These are phyloP conservation scores for Syndactyla subalaris DNA, from an alignment of 2,797 vertebrate species.

Conservation along the genomic window DNA sequence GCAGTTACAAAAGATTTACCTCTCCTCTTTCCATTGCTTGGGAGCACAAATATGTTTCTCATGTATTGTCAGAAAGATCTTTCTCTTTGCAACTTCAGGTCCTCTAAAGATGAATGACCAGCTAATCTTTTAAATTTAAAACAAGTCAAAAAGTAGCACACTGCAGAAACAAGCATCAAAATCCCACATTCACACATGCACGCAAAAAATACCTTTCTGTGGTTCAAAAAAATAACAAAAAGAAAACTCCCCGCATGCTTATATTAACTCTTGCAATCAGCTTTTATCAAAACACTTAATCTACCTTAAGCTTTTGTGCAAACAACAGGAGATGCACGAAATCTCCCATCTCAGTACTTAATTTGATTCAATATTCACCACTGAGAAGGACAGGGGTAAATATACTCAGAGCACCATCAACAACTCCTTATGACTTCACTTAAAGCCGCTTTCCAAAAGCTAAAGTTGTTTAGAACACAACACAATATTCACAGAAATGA, in stretches of 20 bases:
- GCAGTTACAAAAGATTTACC: not conserved
- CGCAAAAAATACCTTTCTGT: not conserved
- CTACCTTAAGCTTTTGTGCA: not conserved
- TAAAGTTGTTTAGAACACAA: not conserved
- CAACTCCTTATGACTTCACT: not conserved
- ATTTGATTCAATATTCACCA: not conserved
- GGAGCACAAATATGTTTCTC: not conserved
- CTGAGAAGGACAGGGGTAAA: not conserved
- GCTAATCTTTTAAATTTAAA: not conserved
- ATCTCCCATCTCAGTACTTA: not conserved
- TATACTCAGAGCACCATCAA: not conserved
- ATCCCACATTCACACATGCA: not conserved
- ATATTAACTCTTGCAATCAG: not conserved
- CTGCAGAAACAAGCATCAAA: not conserved
- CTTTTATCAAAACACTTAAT: not conserved
- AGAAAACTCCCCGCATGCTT: fast-evolving
- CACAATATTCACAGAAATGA: not conserved
- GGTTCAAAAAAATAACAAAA: not conserved
- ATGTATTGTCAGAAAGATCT: not conserved
- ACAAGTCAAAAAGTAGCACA: not conserved
- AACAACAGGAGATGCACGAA: not conserved
- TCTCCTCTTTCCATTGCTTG: not conserved
- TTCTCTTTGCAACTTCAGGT: not conserved
- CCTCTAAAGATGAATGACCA: not conserved
- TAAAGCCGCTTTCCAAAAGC: not conserved